A percentile compares a stretch with the other conserved stretches of the same genome.
phyloP scores from a whole-genome alignment of 2,888 invertebrate genomes.

The Calephelis perditalis region DNA sequence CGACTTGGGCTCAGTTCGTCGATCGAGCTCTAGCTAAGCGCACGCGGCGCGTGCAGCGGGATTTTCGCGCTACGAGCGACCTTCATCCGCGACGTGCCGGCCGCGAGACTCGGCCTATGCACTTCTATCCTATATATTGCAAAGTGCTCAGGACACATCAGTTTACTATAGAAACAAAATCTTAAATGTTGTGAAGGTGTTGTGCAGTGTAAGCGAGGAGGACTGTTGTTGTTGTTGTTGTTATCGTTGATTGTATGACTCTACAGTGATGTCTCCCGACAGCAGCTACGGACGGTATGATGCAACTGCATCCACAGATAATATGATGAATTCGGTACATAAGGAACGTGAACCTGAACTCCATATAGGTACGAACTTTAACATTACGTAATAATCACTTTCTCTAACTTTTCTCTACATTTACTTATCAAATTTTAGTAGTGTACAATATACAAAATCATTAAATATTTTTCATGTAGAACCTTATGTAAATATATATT shows the following conservation, averaged over 20 bases:
- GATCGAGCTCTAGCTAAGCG: slow-evolving; percentile 76
- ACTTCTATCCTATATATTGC: slow-evolving; percentile 62
- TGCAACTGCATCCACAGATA: slow-evolving; percentile 75
- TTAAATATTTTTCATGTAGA: too few relatives aligned
- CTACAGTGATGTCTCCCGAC: slow-evolving; percentile 82
- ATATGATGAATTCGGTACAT: slow-evolving; percentile 60
- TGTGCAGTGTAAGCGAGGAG: slow-evolving; percentile 63
- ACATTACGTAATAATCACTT: not conserved
- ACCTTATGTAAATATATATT: too few relatives aligned
- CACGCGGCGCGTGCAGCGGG: slow-evolving; percentile 65
- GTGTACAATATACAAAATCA: too few relatives aligned
- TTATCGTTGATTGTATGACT: slow-evolving; percentile 48
- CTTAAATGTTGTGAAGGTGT: slow-evolving; percentile 66
- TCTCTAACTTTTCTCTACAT: not conserved
- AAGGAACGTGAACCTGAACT: slow-evolving; percentile 82
- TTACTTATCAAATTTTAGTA: too few relatives aligned
- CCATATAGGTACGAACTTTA: slow-evolving; percentile 80
- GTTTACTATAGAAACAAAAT: slow-evolving; percentile 38
- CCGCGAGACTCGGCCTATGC: slow-evolving; percentile 54
- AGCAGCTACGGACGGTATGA: slow-evolving; percentile 79
- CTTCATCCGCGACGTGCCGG: slow-evolving; percentile 67
- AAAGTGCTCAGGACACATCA: slow-evolving; percentile 45
- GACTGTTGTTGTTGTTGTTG: slow-evolving; percentile 41
- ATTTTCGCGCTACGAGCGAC: slow-evolving; percentile 52
- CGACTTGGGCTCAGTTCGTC: slow-evolving; percentile 71